Evolutionary conservation across 2,797 vertebrate genomes (phyloP).

Genomic region (Rhyacichthys aspro): DNA sequence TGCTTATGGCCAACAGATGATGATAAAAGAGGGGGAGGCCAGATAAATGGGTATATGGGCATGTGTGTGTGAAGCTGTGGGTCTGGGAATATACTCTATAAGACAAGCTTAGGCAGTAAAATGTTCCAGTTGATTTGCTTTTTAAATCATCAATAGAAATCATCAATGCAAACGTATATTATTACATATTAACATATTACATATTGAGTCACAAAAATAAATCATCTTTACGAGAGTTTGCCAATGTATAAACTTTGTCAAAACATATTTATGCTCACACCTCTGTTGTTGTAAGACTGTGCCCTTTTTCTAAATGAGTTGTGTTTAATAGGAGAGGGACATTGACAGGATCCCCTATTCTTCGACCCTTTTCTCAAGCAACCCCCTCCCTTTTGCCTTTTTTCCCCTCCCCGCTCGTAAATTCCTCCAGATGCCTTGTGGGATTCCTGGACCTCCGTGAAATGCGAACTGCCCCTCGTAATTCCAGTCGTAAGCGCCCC

Average conservation of each 20-base stretch:
- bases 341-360: slow-evolving; percentile 60
- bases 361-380: slow-evolving; percentile 11
- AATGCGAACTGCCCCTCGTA: slow-evolving; percentile 81
- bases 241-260: slow-evolving; percentile 30
- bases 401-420: slow-evolving; percentile 70
- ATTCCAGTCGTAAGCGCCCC: slow-evolving; percentile 71
- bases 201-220: slow-evolving; percentile 31
- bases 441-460: slow-evolving; percentile 82
- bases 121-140: too few relatives aligned
- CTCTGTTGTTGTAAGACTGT: slow-evolving; percentile 18
- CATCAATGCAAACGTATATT: too few relatives aligned
- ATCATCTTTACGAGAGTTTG: slow-evolving; percentile 43
- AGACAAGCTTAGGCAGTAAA: too few relatives aligned
- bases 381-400: slow-evolving; percentile 27
- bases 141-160: too few relatives aligned
- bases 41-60: slow-evolving; percentile 25
- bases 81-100: not conserved
- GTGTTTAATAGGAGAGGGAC: slow-evolving; percentile 58
- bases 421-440: slow-evolving; percentile 79
- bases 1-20: slow-evolving; percentile 41
- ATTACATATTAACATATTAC: too few relatives aligned
- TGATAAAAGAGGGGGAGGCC: slow-evolving; percentile 32
- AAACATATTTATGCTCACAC: slow-evolving; percentile 27
- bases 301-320: slow-evolving; percentile 65
- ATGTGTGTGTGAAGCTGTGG: slow-evolving; percentile 4